Conservation (phyloP, 2,797 vertebrate genomes). For the Phoxinus dragarum region DNA sequence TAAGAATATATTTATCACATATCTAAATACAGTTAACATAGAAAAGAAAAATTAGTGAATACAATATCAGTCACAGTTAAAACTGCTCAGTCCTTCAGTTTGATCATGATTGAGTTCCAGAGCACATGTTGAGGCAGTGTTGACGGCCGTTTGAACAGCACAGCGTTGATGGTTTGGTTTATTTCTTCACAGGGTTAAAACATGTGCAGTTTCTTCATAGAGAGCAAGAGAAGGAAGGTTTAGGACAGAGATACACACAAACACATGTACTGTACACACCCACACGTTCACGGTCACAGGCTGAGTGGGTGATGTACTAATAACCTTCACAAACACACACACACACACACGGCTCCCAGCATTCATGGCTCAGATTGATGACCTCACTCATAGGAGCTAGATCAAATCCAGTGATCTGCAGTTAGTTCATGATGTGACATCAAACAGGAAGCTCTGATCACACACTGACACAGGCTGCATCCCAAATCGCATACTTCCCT, state of each 20-base stretch:
- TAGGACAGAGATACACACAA: conserved; percentile 10
- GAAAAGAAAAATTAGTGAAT: conserved; percentile 65
- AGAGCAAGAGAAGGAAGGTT: conserved; percentile 42
- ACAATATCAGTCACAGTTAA: conserved; percentile 73
- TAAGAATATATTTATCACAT: conserved; percentile 66
- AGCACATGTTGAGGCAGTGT: conserved; percentile 67
- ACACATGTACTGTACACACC: conserved; percentile 23
- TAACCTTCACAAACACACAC: neutral
- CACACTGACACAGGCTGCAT: neutral
- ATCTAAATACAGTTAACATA: conserved; percentile 70
- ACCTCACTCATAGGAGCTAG: conserved; percentile 19
- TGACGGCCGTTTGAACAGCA: conserved; percentile 63
- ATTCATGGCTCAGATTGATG: conserved; percentile 45
- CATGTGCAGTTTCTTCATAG: conserved; percentile 50
- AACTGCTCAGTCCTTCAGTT: conserved; percentile 68
- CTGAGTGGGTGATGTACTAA: conserved; percentile 15
- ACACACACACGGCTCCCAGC: neutral
- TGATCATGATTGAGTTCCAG: conserved; percentile 50
- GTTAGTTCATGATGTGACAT: conserved; percentile 1
- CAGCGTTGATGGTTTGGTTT: conserved; percentile 61
- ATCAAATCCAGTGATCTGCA: conserved; percentile 40
- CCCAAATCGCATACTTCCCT: too few relatives aligned
- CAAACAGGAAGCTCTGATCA: conserved; percentile 21
- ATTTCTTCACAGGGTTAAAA: conserved; percentile 49
- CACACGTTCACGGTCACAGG: conserved; percentile 32